Percentiles rank a stretch among this genome's conserved stretches.
Conservation (phyloP, 30 jellyfish, hydroid and myxozoan species). For the Pelagia noctiluca region DNA sequence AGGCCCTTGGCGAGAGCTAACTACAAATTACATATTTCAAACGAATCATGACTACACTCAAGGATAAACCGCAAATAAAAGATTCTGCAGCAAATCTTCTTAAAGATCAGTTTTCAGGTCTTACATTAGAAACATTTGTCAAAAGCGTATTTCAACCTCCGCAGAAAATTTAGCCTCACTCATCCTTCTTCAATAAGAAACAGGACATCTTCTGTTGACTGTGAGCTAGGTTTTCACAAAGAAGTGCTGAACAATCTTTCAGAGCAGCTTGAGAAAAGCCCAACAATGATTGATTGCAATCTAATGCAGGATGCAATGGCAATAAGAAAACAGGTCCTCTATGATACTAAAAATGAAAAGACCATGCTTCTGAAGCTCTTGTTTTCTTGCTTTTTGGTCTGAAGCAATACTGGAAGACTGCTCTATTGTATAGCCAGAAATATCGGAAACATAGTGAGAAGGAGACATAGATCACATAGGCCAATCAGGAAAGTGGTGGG, state of each 20-base stretch:
- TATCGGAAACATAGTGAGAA: no score
- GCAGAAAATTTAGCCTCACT: constrained; percentile 28
- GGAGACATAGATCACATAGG: no score
- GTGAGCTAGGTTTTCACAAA: constrained; percentile 50
- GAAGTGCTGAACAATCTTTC: constrained; percentile 26
- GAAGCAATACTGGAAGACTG: no score
- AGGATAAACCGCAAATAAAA: background rate
- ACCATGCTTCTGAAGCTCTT: constrained; percentile 52
- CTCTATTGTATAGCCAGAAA: no score
- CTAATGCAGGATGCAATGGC: constrained; percentile 62
- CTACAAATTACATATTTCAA: no score
- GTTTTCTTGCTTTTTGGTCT: no score
- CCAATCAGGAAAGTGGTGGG: no score
- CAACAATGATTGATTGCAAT: constrained; percentile 25
- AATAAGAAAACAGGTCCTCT: constrained; percentile 45
- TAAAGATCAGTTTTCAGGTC: constrained; percentile 30
- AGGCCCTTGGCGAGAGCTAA: no score
- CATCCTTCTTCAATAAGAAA: constrained; percentile 36
- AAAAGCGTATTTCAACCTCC: constrained; percentile 25
- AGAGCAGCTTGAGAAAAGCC: constrained; percentile 10
- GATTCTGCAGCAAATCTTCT: background rate
- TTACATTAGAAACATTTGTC: constrained; percentile 18
- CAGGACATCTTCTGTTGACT: constrained; percentile 24
- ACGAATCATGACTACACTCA: no score
- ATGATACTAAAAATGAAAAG: constrained; percentile 18